Evolutionary conservation across 1,140 invertebrate genomes (phyloP), one percentile per base, ranked within the genome.

Genomic region (Aphelinus atriplicis): DNA sequence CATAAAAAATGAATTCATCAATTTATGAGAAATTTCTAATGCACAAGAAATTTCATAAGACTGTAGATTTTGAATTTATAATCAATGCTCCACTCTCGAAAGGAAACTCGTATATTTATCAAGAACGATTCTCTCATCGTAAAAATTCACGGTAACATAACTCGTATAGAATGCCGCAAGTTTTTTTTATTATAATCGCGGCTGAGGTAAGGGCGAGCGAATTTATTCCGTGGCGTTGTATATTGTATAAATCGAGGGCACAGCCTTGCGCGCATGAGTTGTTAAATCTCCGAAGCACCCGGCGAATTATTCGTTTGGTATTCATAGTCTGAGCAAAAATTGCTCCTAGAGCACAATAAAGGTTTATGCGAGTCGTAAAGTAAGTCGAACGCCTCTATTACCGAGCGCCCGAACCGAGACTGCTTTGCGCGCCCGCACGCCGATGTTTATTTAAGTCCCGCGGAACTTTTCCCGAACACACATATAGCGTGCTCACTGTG

Each of bases 281-380:
- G 79, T 84, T 83, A 83, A 84, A 84, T 84, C 82, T 81, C 70
- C 47, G 73, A 74, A 55, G 57, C 76, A 63, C 64, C 70, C 56
- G 60, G 60, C 56, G 77, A 70, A 71, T 81, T 78, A 81, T 81
- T 75, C 66, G 74, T 82, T 85, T 83, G 78, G 78, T 85, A 84
- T 85, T 84, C 83, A 85, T 85, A 83, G 84, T 81, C 81, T 83
- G 80, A 76, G 81, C 79, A 76, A 84, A 84, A 85, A 84, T 83
- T 83, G 79, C 78, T 85, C 72, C 81, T 81, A 81, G 78, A 83
- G 80, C 79, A 80, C 78, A 78, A 80, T 81, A 83, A 85, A 84
- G 81, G 79, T 84, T 75, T 85, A 84, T 82, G 82, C 76, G 82
- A 77, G 74, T 77, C 77, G 78, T 85, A 85, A 85, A 85, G 70